Evolutionary conservation across 2,888 invertebrate species (phyloP).

Genomic region (Steinernema scapterisci): DNA sequence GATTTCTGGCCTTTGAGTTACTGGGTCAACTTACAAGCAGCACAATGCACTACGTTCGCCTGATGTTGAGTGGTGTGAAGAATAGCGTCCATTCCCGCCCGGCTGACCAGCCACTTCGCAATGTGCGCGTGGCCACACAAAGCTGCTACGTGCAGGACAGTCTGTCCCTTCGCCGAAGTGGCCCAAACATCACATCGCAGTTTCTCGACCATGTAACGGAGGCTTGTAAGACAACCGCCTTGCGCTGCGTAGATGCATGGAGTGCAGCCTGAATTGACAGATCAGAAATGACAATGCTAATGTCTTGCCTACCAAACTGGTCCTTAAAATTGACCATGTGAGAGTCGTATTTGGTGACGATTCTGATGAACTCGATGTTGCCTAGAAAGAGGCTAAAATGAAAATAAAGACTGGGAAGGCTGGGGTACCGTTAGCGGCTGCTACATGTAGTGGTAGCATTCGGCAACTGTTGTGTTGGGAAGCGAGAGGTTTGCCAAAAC

Average conservation of each 20-base stretch:
- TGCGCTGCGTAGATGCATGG: constrained; percentile 61
- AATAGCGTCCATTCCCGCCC: constrained; percentile 49
- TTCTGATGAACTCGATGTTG: constrained; percentile 60
- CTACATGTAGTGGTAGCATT: constrained; percentile 64
- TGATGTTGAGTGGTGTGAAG: constrained; percentile 57
- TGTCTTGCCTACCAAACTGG: constrained; percentile 49
- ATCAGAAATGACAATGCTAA: neutral
- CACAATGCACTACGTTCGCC: constrained; percentile 62
- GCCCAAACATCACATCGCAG: constrained; percentile 47
- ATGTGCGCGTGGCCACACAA: constrained; percentile 58
- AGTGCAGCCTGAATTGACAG: constrained; percentile 53
- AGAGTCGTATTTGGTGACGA: constrained; percentile 59
- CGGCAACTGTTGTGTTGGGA: constrained; percentile 54
- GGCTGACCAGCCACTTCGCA: constrained; percentile 51
- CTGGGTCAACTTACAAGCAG: constrained; percentile 55
- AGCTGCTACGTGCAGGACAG: constrained; percentile 61
- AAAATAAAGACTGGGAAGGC: neutral
- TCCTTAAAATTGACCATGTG: constrained; percentile 57
- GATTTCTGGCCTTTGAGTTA: too few species aligned
- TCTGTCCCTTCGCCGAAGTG: constrained; percentile 51
- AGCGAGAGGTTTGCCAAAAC: constrained; percentile 58
- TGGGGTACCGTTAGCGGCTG: constrained; percentile 58
- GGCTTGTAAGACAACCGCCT: constrained; percentile 56
- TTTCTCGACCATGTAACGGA: constrained; percentile 61
- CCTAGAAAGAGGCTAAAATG: constrained; percentile 42